Conservation (phyloP, 2,113 vertebrate species). For the Charina bottae region DNA sequence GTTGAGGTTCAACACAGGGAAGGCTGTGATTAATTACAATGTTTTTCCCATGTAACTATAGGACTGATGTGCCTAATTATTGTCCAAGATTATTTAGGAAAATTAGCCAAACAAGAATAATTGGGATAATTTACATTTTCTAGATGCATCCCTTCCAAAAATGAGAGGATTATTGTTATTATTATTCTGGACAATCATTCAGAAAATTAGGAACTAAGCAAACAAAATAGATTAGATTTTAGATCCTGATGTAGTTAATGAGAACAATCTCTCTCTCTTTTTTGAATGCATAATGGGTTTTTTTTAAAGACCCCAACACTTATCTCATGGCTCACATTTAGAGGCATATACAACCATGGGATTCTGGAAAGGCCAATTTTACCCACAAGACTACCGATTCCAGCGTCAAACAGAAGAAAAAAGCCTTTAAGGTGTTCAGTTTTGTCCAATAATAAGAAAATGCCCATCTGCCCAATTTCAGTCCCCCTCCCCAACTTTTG, state of each 20-base stretch:
- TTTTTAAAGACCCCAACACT: constrained; percentile 21
- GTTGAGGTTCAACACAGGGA: neutral
- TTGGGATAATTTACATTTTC: neutral
- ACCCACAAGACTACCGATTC: constrained; percentile 65
- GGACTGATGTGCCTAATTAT: neutral
- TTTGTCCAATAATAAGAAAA: constrained; percentile 71
- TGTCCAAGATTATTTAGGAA: neutral
- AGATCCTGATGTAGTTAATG: constrained; percentile 65
- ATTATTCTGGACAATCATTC: constrained; percentile 35
- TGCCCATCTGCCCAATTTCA: constrained; percentile 72
- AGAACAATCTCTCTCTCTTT: constrained; percentile 18
- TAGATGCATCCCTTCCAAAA: neutral
- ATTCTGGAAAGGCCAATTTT: constrained; percentile 63
- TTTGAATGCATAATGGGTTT: neutral
- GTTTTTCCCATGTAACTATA: neutral
- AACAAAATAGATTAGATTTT: constrained; percentile 50
- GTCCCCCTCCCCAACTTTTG: constrained; percentile 23
- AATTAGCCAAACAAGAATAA: neutral
- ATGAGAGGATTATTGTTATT: neutral
- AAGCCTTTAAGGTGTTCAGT: constrained; percentile 61
- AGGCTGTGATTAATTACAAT: neutral
- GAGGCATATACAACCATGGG: constrained; percentile 37
- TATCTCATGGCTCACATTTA: constrained; percentile 30
- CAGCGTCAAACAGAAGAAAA: constrained; percentile 70
- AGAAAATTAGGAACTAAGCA: constrained; percentile 27